Base-by-base conservation (phyloP, 2,797 vertebrate genomes). In the Leontopithecus rosalia region DNA sequence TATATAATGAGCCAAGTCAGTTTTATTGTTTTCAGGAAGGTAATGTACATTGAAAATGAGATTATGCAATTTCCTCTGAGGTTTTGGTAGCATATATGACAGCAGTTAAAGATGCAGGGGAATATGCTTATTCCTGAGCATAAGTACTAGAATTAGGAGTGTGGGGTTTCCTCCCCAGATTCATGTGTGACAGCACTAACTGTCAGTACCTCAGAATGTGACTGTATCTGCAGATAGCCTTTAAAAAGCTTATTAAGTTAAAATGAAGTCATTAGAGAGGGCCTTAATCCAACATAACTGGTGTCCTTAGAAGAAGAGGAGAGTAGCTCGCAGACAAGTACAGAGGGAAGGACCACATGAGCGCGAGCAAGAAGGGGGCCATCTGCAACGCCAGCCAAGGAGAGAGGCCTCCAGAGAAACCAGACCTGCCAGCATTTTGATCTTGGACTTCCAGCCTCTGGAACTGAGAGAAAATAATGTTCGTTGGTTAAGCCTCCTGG, bases 121-220 rank as follows among this genome's bases (percentile, higher is more conserved):
- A 33, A 72, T 33, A 48, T 30, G 12, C 30, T 92, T 87, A 36
- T 84, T 70, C 36, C 17, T 20, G 33, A 80, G 4, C 57, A 52
- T 72, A 95, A 89, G 8, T 83, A 55, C 30, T 72, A 64, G 46
- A 90, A 79, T 90, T 90, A 82, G 36, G 61, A 89, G 28, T 67
- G 19, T 55, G 24, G 57, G 22, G 2, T 84, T 20, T 55, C 9
- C 2, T 48, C 3, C 19, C 36, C 2, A 73, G 24, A 43, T 61
- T 86, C 19, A 12, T 87, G 39, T 33, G 6, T 77, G 76, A 28
- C 90, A 88, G 48, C 4, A 22, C 26, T 90, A 50, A 55, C 28
- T 22, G 10, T 50, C 3, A 12, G 0, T 7, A 61, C 43, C 22
- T 90, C 57, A 77, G 55, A 43, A 46, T 67, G 24, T 80, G 48